Evolutionary conservation across 2,888 invertebrate species (phyloP), one percentile per base, ranked within the genome.

Genomic region (Anoncus sp.): DNA sequence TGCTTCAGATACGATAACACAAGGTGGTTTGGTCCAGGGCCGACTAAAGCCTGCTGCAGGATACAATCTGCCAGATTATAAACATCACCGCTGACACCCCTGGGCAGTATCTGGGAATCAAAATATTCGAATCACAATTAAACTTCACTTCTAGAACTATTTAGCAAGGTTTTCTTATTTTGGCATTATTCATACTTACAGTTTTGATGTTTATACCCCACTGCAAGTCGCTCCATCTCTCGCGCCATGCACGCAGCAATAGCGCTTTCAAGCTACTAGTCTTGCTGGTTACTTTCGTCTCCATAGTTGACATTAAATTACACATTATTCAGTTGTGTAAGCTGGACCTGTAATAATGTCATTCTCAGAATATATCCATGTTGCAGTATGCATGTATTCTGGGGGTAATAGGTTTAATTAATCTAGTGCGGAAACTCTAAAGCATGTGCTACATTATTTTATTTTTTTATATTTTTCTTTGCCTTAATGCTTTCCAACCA

Each of bases 131-230:
- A 67, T 5, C 20, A 18, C 12, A 20, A 24, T 9, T 6, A 16
- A 49, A 5, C 5, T 5, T 7, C 18, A 16, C 10, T 22, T 0
- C 1, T 16, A 53, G 1, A 45, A 31, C 16, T 3, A 27, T 53
- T 22, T 18, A 1, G 24, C 10, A 9, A 16, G 18, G 16, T 20
- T 9, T 24, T 12, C 27, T 1, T n/a, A 27, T 6, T 51, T 2
- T 14, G 20, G 70, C 6, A n/a, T 38, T 62, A 5, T 59, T 53
- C 6, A 27, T 27, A 14, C 91, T 91, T 87, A 95, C 97, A n/a
- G 96, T 96, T 93, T 98, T 98, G 71, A 98, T 97, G 87, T 98
- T 97, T 83, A 98, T 98, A 45, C 98, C 98, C 98, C 98, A 98
- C 91, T 98, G 97, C 53, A 98, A 94, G 91, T 98, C 98, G 1